Percentiles rank a stretch among this genome's conserved stretches.
Evolutionary conservation across 2,888 invertebrate genomes (phyloP).

Genomic region (Apoda limacodes): DNA sequence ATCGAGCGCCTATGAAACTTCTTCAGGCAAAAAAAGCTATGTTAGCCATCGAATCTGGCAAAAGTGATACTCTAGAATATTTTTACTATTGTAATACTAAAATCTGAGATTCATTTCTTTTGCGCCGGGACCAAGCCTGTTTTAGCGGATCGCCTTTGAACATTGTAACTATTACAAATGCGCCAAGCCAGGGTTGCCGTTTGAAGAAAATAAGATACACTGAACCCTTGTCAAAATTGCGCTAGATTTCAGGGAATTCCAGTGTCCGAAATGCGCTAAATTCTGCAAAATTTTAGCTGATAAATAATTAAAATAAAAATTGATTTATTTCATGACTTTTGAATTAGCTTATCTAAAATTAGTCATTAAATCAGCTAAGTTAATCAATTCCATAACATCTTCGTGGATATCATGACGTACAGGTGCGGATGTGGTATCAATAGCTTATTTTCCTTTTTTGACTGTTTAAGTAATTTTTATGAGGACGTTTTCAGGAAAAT

Average conservation of each 20-base stretch:
- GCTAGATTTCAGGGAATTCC: constrained; percentile 1
- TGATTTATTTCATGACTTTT: constrained; percentile 1
- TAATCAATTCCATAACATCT: constrained; percentile 2
- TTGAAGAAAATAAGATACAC: constrained; percentile 2
- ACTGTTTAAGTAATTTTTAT: constrained; percentile 2
- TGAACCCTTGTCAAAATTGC: background rate
- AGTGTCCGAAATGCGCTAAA: constrained; percentile 2
- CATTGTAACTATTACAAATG: too few relatives aligned
- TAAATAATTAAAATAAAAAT: too few relatives aligned
- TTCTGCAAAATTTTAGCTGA: too few relatives aligned
- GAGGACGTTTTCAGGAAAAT: constrained; percentile 2
- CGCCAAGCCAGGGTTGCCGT: constrained; percentile 1
- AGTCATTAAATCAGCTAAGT: constrained; percentile 2
- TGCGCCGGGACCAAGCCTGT: too few relatives aligned
- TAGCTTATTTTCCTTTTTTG: constrained; percentile 1
- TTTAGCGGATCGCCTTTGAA: too few relatives aligned
- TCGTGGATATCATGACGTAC: background rate
- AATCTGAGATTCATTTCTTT: too few relatives aligned
- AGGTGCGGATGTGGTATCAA: background rate
- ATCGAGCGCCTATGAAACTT: too few relatives aligned
- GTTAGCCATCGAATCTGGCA: too few relatives aligned
- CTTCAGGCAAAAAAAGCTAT: too few relatives aligned
- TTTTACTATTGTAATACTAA: too few relatives aligned
- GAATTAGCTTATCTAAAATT: background rate
- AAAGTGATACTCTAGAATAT: too few relatives aligned